Evolutionary conservation across 2,797 vertebrate species (phyloP), one percentile per base, ranked within the genome.

Genomic region (Lithobates pipiens): DNA sequence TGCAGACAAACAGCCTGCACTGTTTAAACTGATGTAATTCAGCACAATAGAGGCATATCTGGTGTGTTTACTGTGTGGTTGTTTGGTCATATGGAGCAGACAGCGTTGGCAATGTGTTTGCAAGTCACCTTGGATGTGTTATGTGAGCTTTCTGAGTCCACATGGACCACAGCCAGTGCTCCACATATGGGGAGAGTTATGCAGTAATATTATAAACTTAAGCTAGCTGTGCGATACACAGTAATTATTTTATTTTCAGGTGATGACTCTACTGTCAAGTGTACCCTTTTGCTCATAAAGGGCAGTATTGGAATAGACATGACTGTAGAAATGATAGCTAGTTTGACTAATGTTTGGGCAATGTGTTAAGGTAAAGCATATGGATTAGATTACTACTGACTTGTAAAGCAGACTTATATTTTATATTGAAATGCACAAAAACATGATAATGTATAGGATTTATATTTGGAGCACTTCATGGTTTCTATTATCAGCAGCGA

Each of bases 51-150:
- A 76, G 63, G 76, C 50, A 57, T 77, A 50, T 69, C 54, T 42
- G 23, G 46, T 73, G 50, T 82, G 75, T 82, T 77, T 70, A 84
- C 50, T 71, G 75, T 74, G 79, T 13, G 67, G 79, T 86, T 82
- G 72, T 88, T 81, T 72, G 74, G 80, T 77, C 70, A 57, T 80
- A 77, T 42, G 36, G 57, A 84, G 72, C 68, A 88, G 72, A 71
- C 72, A 77, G 71, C 63, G 70, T 44, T 69, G 65, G 80, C 76
- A 83, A 87, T 83, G 54, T 86, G 76, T 69, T 73, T 83, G 46
- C 81, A 79, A 79, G 76, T 87, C 85, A 87, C 85, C 76, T 83
- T 83, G 71, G 76, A 83, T 87, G 68, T 78, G 81, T 83, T 83
- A 83, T 82, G 29, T 80, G 57, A 72, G 72, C 61, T 23, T 83